These are phyloP conservation scores for Capromys pilorides DNA, from an alignment of 2,797 vertebrate genomes.

Conservation along the genomic window DNA sequence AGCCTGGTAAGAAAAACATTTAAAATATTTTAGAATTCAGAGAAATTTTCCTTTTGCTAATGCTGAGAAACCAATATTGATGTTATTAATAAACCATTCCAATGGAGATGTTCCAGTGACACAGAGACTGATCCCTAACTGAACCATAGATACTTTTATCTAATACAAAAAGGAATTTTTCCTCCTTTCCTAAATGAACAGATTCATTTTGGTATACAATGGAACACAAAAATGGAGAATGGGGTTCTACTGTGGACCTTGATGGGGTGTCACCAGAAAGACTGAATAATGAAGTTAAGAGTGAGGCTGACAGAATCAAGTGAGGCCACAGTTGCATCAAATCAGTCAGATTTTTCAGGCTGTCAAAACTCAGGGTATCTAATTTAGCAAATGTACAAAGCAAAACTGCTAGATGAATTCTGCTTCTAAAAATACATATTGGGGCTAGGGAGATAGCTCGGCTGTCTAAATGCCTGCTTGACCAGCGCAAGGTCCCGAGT, in stretches of 20 bases:
- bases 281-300: neutral
- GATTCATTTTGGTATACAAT: slow-evolving; percentile 1
- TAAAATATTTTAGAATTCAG: neutral
- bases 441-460: too few relatives aligned
- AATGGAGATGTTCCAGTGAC: neutral
- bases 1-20: neutral
- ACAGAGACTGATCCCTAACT: neutral
- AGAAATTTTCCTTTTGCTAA: neutral
- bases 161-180: neutral
- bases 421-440: slow-evolving; percentile 4
- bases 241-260: neutral
- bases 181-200: neutral
- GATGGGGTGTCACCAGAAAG: neutral
- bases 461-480: too few relatives aligned
- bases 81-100: neutral
- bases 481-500: too few relatives aligned
- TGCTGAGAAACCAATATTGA: slow-evolving; percentile 22
- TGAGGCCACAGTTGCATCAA: neutral
- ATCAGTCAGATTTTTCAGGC: slow-evolving; percentile 11
- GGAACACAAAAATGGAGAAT: neutral
- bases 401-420: neutral
- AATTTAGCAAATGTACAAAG: neutral
- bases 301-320: neutral
- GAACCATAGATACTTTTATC: neutral
- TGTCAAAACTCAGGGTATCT: slow-evolving; percentile 38